phyloP scores from a whole-genome alignment of 2,797 vertebrate species.

The Euthynnus affinis region DNA sequence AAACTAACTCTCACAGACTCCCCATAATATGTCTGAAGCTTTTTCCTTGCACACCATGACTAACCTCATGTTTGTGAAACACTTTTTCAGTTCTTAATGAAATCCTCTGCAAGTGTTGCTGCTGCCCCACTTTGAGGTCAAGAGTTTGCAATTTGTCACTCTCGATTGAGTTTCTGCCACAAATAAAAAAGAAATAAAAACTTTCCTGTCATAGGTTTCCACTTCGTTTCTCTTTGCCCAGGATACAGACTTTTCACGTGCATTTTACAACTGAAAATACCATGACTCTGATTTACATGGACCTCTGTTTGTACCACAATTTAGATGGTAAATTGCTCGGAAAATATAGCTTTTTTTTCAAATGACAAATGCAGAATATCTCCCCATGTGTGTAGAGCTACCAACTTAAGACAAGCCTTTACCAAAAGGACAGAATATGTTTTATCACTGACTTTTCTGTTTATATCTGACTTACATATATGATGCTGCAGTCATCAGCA shows the following conservation, averaged over 20 bases:
- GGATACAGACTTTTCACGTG: neutral
- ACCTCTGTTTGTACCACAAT: neutral
- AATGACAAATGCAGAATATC: neutral
- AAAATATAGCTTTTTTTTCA: neutral
- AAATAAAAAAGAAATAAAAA: neutral
- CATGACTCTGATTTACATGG: neutral
- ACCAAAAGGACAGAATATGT: neutral
- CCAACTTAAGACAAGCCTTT: neutral
- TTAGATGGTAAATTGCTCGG: neutral
- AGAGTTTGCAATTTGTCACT: constrained; percentile 31
- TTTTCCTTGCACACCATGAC: neutral
- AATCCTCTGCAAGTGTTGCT: neutral
- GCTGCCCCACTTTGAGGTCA: constrained; percentile 1
- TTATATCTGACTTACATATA: neutral
- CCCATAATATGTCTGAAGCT: neutral
- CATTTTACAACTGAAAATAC: neutral
- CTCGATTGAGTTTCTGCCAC: constrained; percentile 17
- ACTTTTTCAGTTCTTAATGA: constrained; percentile 15
- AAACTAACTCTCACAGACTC: neutral
- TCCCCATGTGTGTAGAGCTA: neutral
- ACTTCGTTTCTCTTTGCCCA: neutral
- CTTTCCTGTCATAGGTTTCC: neutral
- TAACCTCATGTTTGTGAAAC: constrained; percentile 7
- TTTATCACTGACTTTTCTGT: neutral
- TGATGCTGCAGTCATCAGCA: neutral